Evolutionary conservation across 2,113 vertebrate species (phyloP).

Genomic region (Silurus glanis): DNA sequence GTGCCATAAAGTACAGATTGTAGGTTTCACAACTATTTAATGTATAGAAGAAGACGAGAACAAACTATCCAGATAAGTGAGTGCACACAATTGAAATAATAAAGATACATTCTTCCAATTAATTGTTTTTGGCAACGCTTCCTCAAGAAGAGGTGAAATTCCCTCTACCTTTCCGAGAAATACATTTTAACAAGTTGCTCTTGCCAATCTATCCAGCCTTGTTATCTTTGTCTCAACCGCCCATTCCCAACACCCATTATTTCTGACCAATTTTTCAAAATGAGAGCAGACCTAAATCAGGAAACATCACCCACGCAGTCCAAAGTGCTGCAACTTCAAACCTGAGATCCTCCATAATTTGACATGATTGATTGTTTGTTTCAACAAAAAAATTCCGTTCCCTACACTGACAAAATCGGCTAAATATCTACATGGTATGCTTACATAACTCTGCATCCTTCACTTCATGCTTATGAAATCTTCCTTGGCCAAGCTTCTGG

Average conservation of each 20-base stretch:
- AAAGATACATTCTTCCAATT: conserved; percentile 36
- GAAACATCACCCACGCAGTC: conserved; percentile 30
- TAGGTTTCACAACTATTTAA: neutral
- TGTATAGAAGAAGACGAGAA: neutral
- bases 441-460: conserved; percentile 3
- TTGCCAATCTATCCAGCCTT: conserved; percentile 54
- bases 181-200: conserved; percentile 39
- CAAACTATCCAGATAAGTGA: neutral
- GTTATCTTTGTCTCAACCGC: conserved; percentile 54
- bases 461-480: conserved; percentile 17
- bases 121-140: conserved; percentile 59
- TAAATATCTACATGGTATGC: neutral
- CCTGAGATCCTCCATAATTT: neutral
- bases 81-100: conserved; percentile 19
- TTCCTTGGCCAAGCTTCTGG: conserved; percentile 20
- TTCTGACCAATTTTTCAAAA: conserved; percentile 42
- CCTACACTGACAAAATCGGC: conserved; percentile 5
- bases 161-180: conserved; percentile 66
- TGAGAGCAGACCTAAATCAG: conserved; percentile 45
- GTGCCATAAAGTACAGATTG: neutral
- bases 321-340: conserved; percentile 4
- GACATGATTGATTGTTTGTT: conserved; percentile 10
- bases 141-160: conserved; percentile 68
- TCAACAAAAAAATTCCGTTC: neutral
- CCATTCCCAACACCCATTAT: conserved; percentile 20